Base-by-base conservation (phyloP, 2,113 vertebrate genomes). In the Caloenas nicobarica region DNA sequence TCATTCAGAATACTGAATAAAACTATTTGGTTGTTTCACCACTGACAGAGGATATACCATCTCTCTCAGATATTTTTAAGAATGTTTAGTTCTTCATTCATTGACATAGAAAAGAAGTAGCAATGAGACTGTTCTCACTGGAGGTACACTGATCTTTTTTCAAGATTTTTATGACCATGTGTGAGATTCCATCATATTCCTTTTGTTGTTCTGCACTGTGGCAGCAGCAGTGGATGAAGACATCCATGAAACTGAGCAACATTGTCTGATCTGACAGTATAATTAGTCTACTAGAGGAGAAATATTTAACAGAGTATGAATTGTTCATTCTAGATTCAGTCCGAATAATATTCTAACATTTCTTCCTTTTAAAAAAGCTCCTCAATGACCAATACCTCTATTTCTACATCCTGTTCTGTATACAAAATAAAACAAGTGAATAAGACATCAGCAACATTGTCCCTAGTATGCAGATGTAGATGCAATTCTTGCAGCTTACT, bases 11-110 rank as follows among this genome's bases (percentile, higher is more conserved):
- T 46, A 3, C 38, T 71, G 19, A 64, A 16, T 50, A n/a, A 54
- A 12, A 29, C 16, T 46, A 5, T 60, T 56, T 80, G 8, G 11
- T 51, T 40, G 18, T 85, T 78, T 91, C 2, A 12, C 4, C 3
- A 11, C 21, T 68, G 29, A 44, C 9, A 34, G 23, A 70, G 24
- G 29, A 22, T 0, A 0, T 42, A 21, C 7, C 10, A 5, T 5
- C 1, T 60, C 28, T 62, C 51, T 78, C 13, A 57, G 24, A n/a
- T 65, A 29, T 78, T 89, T 79, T 51, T 7, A 70, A 38, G 58
- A 64, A 13, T 3, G 4, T 38, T 70, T 70, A 68, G 33, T 74
- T 91, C 18, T 48, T 21, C 5, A 5, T 78, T 66, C 36, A 28
- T 17, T 83, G 58, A 4, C 15, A 8, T 25, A 50, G 60, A 65